Percentiles rank a stretch among this genome's conserved stretches.
These are phyloP conservation scores for Agrypnus murinus DNA, from an alignment of 2,888 invertebrate genomes.

Conservation along the genomic window DNA sequence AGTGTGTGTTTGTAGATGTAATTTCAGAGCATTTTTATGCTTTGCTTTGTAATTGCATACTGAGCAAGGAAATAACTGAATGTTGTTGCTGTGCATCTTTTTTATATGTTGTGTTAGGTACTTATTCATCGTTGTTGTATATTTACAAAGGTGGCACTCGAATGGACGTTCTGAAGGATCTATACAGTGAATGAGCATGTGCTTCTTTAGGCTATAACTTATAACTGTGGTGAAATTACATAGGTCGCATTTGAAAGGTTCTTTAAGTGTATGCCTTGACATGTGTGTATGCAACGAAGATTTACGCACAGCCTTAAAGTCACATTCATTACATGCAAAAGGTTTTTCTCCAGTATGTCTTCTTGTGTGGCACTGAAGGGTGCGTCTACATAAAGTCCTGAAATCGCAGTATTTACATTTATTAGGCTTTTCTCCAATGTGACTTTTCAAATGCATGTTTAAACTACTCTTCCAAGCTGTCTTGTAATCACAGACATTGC, in stretches of 20 bases:
- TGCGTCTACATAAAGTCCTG: neutral
- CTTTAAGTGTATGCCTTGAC: neutral
- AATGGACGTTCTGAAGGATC: neutral
- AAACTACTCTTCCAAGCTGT: neutral
- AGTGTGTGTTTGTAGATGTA: neutral
- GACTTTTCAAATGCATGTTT: neutral
- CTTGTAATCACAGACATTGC: neutral
- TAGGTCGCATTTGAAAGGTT: neutral
- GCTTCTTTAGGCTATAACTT: neutral
- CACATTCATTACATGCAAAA: slow-evolving; percentile 13
- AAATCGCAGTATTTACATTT: neutral
- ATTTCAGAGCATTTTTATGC: neutral
- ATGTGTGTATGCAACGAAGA: neutral
- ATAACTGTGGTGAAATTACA: neutral
- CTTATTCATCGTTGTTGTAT: neutral
- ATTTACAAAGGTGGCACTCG: slow-evolving; percentile 2
- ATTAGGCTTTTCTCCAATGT: neutral
- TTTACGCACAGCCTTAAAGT: neutral
- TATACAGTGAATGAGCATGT: neutral
- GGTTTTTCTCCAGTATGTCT: slow-evolving; percentile 9
- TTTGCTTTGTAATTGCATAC: neutral
- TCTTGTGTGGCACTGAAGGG: slow-evolving; percentile 7
- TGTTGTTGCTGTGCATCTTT: neutral
- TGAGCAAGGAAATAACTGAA: neutral
- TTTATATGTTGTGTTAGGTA: neutral